Percentiles rank a stretch among this genome's conserved stretches.
Conservation (phyloP, 2,113 vertebrate genomes). For the Petrocephalus microphthalmus region DNA sequence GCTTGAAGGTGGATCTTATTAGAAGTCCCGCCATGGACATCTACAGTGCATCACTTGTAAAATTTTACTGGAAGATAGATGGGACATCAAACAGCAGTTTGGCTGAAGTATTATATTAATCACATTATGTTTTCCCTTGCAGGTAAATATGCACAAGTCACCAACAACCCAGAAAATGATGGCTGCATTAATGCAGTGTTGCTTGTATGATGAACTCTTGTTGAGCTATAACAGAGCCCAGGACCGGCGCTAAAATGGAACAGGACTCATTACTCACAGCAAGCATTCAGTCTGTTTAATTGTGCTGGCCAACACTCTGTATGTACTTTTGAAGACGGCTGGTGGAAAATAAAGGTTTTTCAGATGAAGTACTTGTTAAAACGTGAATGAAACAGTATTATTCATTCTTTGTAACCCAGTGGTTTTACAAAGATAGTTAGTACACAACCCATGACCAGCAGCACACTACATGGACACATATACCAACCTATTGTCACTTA, state of each 20-base stretch:
- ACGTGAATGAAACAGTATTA: neutral
- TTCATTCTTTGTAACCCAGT: neutral
- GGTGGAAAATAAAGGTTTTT: conserved; percentile 5
- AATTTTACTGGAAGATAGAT: no score
- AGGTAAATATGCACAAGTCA: conserved; percentile 98
- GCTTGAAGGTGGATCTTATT: neutral
- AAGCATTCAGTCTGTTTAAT: neutral
- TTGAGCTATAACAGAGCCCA: conserved; percentile 34
- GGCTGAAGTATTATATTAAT: neutral
- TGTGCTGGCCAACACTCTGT: neutral
- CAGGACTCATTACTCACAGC: neutral
- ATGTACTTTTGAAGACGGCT: neutral
- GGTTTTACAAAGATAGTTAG: neutral
- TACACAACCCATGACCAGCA: neutral
- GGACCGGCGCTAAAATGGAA: neutral
- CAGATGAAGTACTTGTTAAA: neutral
- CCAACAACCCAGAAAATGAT: conserved; percentile 97
- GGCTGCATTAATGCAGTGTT: conserved; percentile 93
- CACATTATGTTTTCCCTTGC: conserved; percentile 29
- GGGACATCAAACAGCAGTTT: neutral
- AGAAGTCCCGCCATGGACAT: neutral
- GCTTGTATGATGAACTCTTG: conserved; percentile 64
- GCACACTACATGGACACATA: neutral
- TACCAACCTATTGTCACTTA: neutral
- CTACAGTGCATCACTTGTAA: neutral